Evolutionary conservation across 35 echinoderm and acorn worm species (phyloP), one percentile per base, ranked within the genome.

Genomic region (Heliocidaris tuberculata): DNA sequence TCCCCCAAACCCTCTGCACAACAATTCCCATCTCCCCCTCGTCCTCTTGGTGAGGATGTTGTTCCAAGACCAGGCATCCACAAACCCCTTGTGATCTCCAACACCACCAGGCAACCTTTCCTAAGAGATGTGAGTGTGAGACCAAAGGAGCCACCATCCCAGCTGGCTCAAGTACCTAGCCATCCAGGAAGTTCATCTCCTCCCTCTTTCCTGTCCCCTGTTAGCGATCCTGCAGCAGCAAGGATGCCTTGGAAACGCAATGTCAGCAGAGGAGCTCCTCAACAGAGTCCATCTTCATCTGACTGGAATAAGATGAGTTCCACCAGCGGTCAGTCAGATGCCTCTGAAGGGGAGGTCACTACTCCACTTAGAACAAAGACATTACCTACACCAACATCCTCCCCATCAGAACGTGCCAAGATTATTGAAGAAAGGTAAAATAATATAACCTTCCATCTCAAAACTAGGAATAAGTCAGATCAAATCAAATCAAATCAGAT

Each of bases 361-460:
- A 31, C 91, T 19, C 50, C 29, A 59, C 10, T 31, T 3, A 59
- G 30, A 49, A 29, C 47, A 32, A 47, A 32, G 31, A 21, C 48
- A 3, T 42, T 42, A 42, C 35, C 35, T 91, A 30, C 48, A 31
- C 13, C 29, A 11, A 93, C 47, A 59, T 49, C 50, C 48, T 42
- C 87, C 5, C 32, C 87, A 2, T 30, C 91, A 12, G 91, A 59
- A 93, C 91, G 91, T 4, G 50, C 91, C 10, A 93, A 59, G 48
- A 93, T 93, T 59, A 93, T 93, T 59, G 48, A 93, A 93, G 29
- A 59, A 59, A 93, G 91, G 91, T 93, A 59, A 16, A 47, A 29
- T 86, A 29, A 30, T 29, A 86, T 86, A 1, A 7, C 27, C 27
- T 86, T n/a, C n/a, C n/a, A 24, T 89, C 31, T 42, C 31, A 30